Conservation (phyloP, 2,797 vertebrate genomes). For the Siniperca scherzeri region DNA sequence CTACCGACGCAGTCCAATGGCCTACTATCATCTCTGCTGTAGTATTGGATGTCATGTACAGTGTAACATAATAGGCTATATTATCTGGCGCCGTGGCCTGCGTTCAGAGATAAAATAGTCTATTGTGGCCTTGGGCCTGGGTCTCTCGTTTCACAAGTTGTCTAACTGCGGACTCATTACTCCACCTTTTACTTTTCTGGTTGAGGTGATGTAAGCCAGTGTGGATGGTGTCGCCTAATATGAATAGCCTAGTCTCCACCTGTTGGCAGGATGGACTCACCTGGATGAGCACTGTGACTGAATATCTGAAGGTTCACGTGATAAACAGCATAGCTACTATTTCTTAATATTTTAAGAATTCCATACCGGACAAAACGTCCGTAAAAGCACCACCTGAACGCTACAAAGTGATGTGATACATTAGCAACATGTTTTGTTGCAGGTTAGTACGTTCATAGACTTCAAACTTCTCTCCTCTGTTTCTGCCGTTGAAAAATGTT, state of each 20-base stretch:
- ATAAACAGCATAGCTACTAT: background rate
- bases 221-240: background rate
- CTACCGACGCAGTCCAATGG: background rate
- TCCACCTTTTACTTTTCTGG: constrained; percentile 23
- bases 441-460: background rate
- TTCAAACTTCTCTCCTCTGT: background rate
- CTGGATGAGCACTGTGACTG: background rate
- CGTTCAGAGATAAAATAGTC: constrained; percentile 23
- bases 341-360: background rate
- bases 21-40: background rate
- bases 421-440: background rate
- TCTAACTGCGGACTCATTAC: constrained; percentile 20
- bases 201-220: background rate
- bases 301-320: background rate
- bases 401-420: background rate
- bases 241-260: constrained; percentile 27
- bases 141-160: constrained; percentile 40
- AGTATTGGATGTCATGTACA: constrained; percentile 57
- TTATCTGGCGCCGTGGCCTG: constrained; percentile 3
- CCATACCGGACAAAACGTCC: background rate
- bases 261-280: constrained; percentile 44
- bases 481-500: background rate
- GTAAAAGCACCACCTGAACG: background rate
- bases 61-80: constrained; percentile 52
- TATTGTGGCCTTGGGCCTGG: constrained; percentile 4